These are phyloP conservation scores for Circus cinereus DNA, from an alignment of 2,797 vertebrate species.

Conservation along the genomic window DNA sequence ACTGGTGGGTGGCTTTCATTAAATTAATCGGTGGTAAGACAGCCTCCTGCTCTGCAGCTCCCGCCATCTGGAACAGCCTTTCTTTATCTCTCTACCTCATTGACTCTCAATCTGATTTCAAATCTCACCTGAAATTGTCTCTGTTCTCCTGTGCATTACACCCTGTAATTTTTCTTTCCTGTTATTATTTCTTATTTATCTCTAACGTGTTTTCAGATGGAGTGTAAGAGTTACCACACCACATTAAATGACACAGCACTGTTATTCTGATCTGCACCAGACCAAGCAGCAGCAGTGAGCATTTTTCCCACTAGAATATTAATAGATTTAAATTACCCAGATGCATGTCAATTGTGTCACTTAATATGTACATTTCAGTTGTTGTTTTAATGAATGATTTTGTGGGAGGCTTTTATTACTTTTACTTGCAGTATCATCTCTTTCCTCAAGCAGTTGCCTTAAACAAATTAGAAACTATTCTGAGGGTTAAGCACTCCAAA, in stretches of 20 bases:
- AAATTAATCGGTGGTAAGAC: conserved; percentile 53
- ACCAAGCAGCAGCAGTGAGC: not conserved
- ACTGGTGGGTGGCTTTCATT: conserved; percentile 50
- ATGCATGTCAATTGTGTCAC: not conserved
- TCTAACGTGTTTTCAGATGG: not conserved
- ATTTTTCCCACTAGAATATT: conserved; percentile 3
- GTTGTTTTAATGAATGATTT: conserved; percentile 19
- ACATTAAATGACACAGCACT: not conserved
- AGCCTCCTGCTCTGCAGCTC: conserved; percentile 56
- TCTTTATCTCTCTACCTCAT: conserved; percentile 57
- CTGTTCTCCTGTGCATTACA: conserved; percentile 31
- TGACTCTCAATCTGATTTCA: conserved; percentile 59
- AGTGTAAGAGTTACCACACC: not conserved
- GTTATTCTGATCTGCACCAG: not conserved
- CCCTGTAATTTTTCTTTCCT: conserved; percentile 17
- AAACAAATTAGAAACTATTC: not conserved
- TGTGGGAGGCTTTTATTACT: not conserved
- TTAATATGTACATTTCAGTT: conserved; percentile 24
- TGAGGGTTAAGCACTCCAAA: not conserved
- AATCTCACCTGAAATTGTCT: conserved; percentile 57
- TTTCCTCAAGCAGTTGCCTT: not conserved
- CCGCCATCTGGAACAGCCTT: conserved; percentile 47
- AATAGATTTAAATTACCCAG: conserved; percentile 23
- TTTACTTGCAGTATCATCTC: not conserved
- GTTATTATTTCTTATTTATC: conserved; percentile 26